Percentiles rank a stretch among this genome's conserved stretches.
phyloP scores from a whole-genome alignment of 2,113 vertebrate species.

The Spheniscus mendiculus region DNA sequence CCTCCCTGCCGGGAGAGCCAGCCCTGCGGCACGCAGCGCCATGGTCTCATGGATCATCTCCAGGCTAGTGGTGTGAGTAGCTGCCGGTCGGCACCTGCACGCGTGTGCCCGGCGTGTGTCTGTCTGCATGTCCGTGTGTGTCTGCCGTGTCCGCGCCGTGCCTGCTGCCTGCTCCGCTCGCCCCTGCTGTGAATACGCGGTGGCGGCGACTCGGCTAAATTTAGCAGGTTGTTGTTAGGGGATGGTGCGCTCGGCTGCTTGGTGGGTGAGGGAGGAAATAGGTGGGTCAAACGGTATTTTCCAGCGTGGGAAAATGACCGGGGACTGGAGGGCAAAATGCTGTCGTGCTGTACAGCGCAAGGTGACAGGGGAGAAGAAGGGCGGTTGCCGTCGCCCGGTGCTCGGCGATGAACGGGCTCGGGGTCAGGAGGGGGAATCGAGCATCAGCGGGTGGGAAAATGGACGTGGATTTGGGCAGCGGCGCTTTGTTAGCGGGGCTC shows the following conservation, averaged over 20 bases:
- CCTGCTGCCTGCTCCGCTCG: not conserved
- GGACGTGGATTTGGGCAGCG: not conserved
- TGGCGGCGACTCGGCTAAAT: conserved; percentile 41
- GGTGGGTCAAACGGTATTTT: not conserved
- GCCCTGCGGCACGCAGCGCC: conserved; percentile 73
- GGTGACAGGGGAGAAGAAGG: not conserved
- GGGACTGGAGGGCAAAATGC: not conserved
- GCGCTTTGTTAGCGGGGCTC: conserved; percentile 63
- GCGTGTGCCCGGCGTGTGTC: not conserved
- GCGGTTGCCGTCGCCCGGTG: not conserved
- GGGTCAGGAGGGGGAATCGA: not conserved
- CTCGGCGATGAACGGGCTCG: not conserved
- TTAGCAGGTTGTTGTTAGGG: conserved; percentile 32
- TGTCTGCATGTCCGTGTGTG: not conserved
- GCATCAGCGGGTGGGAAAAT: not conserved
- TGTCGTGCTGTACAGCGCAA: not conserved
- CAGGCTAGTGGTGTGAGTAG: conserved; percentile 97
- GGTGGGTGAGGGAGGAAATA: not conserved
- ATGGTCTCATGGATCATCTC: conserved; percentile 99
- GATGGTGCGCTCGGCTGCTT: not conserved
- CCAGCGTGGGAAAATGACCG: not conserved
- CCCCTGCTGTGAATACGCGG: not conserved
- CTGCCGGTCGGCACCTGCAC: not conserved
- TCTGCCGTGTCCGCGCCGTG: not conserved
- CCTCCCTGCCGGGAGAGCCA: not conserved